Evolutionary conservation across 2,113 vertebrate species (phyloP), one percentile per base, ranked within the genome.

Genomic region (Carlito syrichta): DNA sequence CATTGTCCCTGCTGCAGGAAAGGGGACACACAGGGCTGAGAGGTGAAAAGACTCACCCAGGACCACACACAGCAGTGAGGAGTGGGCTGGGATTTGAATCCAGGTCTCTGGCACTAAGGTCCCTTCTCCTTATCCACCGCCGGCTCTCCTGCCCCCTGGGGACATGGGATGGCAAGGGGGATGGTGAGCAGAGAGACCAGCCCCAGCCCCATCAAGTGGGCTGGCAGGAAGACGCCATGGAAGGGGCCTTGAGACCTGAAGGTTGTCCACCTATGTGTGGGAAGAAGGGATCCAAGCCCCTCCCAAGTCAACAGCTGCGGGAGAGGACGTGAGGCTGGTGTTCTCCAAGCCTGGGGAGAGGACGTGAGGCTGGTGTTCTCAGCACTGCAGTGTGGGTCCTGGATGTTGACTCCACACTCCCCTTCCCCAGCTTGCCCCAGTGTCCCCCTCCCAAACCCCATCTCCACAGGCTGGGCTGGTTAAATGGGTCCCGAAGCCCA

Each of bases 391-490:
- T 20, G 3, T 7, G 76, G 35, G 7, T 30, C 13, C 35, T 5
- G 56, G 48, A 8, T 9, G 5, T 12, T 6, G 54, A 30, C 17
- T 32, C 52, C 35, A 3, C 5, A 4, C 3, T 7, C 8, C 23
- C 25, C 25, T 6, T 66, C 43, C 40, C 17, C 63, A 2, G 30
- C 30, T 40, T 23, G 27, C 45, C 54, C 45, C 27, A 19, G 8
- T 38, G 19, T 32, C n/a, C 32, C 66, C 17, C 6, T 4, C 35
- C 20, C 8, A 2, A 52, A 43, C 66, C 30, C 96, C 97, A 97
- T 86, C 68, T 19, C 96, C 97, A 97, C 84, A 97, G 96, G 86
- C 89, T 83, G 85, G 93, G 16, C 62, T 84, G 96, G 95, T 95
- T 96, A 95, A 97, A 88, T 66, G 90, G 96, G 89, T 92, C 56